These are phyloP conservation scores for Molanna angustata DNA, from an alignment of 2,888 invertebrate species.

Conservation along the genomic window DNA sequence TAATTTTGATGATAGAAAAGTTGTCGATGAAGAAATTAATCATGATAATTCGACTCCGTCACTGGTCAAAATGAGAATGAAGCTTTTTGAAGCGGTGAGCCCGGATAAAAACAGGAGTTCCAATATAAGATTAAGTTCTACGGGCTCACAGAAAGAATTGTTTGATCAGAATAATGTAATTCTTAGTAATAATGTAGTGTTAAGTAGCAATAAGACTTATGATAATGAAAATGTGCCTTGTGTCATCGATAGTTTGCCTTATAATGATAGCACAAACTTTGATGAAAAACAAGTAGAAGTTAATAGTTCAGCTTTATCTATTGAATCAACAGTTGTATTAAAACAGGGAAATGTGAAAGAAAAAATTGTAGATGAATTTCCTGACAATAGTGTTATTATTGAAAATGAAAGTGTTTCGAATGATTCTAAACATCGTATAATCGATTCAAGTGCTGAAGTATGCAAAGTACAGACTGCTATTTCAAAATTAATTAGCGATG, in stretches of 20 bases:
- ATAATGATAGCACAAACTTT: conserved; percentile 12
- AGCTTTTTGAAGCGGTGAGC: conserved; percentile 40
- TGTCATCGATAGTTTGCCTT: conserved; percentile 22
- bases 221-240: conserved; percentile 29
- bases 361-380: conserved; percentile 34
- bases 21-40: conserved; percentile 5
- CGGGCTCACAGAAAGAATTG: conserved; percentile 17
- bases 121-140: conserved; percentile 5
- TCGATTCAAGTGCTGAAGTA: too few species aligned
- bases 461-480: too few species aligned
- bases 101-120: conserved; percentile 9
- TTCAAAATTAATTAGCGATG: too few species aligned
- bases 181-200: conserved; percentile 21
- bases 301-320: conserved; percentile 46
- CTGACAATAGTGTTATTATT: too few species aligned
- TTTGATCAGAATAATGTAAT: conserved; percentile 24
- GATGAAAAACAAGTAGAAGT: background rate
- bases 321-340: too few species aligned
- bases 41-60: conserved; percentile 33
- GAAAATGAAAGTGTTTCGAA: too few species aligned
- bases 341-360: conserved; percentile 23
- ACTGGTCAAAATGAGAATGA: conserved; percentile 44
- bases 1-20: conserved; percentile 17
- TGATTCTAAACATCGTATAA: too few species aligned
- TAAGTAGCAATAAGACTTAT: too few species aligned